phyloP scores from a whole-genome alignment of 2,888 invertebrate genomes.

The Dichetophora obliterata region DNA sequence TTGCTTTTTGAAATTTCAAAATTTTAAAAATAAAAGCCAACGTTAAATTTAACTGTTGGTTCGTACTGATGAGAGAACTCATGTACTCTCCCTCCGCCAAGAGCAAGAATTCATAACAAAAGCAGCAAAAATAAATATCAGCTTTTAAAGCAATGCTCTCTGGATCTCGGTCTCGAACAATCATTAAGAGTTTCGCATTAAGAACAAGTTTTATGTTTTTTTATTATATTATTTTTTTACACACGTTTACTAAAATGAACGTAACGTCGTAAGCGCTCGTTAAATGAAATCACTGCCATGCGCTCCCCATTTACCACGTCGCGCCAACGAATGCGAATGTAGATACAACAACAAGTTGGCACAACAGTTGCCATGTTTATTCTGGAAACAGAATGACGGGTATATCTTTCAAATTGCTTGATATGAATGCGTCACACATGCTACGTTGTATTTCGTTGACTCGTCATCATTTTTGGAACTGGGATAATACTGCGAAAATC shows the following conservation, averaged over 20 bases:
- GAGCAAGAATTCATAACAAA: background rate
- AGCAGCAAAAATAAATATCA: conserved; percentile 4
- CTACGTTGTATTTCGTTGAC: conserved; percentile 35
- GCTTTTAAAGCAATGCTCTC: background rate
- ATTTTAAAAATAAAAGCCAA: background rate
- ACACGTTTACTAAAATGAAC: background rate
- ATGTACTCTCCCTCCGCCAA: background rate
- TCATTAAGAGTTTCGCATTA: background rate
- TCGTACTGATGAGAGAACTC: background rate
- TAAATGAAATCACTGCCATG: conserved; percentile 19
- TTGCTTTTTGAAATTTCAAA: conserved; percentile 26
- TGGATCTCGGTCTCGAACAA: background rate
- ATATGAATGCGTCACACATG: conserved; percentile 46
- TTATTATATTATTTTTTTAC: background rate
- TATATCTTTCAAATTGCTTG: background rate
- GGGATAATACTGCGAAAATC: background rate
- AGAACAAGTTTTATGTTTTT: conserved; percentile 26
- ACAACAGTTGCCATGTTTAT: conserved; percentile 10
- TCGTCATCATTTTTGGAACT: conserved; percentile 38
- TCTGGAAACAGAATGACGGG: background rate
- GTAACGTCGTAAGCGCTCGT: background rate
- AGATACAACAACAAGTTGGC: background rate
- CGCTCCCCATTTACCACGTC: background rate
- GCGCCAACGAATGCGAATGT: background rate
- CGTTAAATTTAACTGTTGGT: conserved; percentile 3